Percentiles rank a stretch among this genome's conserved stretches.
Evolutionary conservation across 2,113 vertebrate genomes (phyloP).

Genomic region (Cepphus grylle): DNA sequence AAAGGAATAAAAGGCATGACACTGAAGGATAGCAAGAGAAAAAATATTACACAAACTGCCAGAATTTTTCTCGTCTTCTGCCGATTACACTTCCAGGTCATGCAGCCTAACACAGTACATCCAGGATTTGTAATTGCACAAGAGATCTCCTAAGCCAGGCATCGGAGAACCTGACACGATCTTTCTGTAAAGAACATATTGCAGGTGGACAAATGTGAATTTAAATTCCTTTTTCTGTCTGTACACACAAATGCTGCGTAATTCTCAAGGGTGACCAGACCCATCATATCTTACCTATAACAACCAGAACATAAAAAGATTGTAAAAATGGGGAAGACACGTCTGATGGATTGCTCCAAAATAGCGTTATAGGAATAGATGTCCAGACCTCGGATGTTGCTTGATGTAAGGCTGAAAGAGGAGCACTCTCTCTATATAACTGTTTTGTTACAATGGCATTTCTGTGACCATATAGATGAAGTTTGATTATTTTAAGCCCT

Average conservation of each 20-base stretch:
- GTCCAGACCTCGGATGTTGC: not conserved
- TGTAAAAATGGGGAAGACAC: not conserved
- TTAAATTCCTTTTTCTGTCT: not conserved
- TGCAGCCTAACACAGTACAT: not conserved
- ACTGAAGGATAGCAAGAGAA: not conserved
- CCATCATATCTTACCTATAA: not conserved
- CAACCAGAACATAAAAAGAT: not conserved
- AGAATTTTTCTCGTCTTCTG: not conserved
- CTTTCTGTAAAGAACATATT: not conserved
- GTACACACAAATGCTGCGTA: not conserved
- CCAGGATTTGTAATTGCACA: not conserved
- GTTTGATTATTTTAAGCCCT: conserved; percentile 68
- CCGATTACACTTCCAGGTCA: not conserved
- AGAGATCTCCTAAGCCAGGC: not conserved
- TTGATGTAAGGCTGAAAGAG: not conserved
- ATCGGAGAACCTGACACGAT: not conserved
- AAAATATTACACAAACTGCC: not conserved
- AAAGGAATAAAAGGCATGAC: not conserved
- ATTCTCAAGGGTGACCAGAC: not conserved
- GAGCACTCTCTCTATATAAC: not conserved
- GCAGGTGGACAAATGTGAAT: not conserved
- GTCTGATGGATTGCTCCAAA: not conserved
- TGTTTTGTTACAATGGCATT: conserved; percentile 14
- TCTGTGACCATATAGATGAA: conserved; percentile 39
- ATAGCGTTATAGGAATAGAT: not conserved